A percentile compares a stretch with the other conserved stretches of the same genome.
Conservation (phyloP, 2,113 vertebrate species). For the Bubo bubo region DNA sequence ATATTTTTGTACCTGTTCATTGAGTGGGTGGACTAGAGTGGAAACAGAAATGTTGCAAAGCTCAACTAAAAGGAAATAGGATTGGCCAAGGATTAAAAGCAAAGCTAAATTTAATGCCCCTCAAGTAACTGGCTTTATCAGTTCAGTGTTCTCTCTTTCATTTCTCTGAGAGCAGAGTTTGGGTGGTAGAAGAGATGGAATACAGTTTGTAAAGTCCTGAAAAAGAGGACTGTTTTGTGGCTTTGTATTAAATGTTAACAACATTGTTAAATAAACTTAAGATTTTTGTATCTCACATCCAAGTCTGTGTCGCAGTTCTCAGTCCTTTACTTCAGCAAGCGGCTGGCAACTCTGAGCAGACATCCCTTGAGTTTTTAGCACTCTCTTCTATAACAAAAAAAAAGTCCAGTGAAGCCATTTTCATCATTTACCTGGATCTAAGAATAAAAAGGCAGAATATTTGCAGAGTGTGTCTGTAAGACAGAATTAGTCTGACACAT, state of each 20-base stretch:
- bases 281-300: slow-evolving; percentile 72
- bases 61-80: background rate
- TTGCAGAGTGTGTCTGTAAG: background rate
- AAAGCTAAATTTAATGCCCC: background rate
- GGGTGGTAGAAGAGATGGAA: slow-evolving; percentile 18
- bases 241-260: slow-evolving; percentile 71
- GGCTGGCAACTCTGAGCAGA: background rate
- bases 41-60: background rate
- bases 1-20: slow-evolving; percentile 39
- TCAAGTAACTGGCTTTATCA: background rate
- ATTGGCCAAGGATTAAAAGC: background rate
- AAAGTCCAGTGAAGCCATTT: background rate
- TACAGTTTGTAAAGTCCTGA: background rate
- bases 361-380: background rate
- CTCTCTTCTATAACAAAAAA: background rate
- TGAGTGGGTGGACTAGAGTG: background rate
- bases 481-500: background rate
- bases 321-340: background rate
- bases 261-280: slow-evolving; percentile 77
- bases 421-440: background rate
- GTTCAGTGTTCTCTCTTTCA: background rate
- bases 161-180: slow-evolving; percentile 21
- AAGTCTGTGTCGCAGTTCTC: slow-evolving; percentile 3
- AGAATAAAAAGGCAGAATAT: background rate
- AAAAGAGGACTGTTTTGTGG: slow-evolving; percentile 49